Conservation (phyloP, 2,797 vertebrate genomes). For the Okamejei kenojei region DNA sequence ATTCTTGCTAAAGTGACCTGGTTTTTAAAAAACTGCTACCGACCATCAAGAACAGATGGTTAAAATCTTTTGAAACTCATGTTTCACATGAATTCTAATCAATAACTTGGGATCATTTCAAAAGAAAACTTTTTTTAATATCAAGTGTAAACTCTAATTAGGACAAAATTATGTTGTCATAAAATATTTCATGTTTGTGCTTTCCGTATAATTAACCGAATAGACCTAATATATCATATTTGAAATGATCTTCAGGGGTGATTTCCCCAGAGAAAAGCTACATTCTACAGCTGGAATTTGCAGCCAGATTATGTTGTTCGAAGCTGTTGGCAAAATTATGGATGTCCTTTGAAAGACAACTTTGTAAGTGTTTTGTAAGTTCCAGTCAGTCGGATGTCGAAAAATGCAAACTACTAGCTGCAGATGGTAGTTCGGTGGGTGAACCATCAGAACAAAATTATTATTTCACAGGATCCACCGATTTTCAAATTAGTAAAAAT, state of each 20-base stretch:
- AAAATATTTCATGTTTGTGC: neutral
- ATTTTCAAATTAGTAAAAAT: neutral
- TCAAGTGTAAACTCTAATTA: neutral
- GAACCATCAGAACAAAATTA: neutral
- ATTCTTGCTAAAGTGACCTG: neutral
- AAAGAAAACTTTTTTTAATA: neutral
- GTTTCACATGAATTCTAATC: neutral
- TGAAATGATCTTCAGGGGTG: neutral
- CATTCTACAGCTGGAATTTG: neutral
- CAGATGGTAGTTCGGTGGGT: neutral
- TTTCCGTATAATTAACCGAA: neutral
- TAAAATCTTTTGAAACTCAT: neutral
- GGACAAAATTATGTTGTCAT: neutral
- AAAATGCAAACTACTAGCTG: neutral
- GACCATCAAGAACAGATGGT: neutral
- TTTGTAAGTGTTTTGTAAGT: neutral
- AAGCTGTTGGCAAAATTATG: neutral
- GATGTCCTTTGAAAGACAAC: constrained; percentile 5
- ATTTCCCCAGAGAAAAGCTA: neutral
- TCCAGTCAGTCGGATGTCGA: neutral
- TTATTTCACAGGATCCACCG: neutral
- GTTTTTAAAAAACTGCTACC: neutral
- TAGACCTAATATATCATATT: neutral
- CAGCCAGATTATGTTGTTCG: neutral
- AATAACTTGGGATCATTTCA: neutral